A percentile compares a stretch with the other conserved stretches of the same genome.
Conservation (phyloP, 1,140 invertebrate species). For the Diachasma alloeum region DNA sequence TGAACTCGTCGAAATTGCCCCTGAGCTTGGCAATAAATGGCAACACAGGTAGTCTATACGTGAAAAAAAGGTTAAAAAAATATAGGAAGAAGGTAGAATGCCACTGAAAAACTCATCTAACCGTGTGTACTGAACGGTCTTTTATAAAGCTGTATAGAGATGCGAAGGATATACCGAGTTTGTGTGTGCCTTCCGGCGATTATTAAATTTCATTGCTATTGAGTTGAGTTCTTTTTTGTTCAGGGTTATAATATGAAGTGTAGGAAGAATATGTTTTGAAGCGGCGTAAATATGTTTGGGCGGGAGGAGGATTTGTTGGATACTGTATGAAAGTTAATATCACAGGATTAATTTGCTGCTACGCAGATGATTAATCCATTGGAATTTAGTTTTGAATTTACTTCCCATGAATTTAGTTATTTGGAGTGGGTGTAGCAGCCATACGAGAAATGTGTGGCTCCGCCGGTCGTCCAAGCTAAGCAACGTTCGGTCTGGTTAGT, state of each 20-base stretch:
- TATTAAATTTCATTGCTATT: background rate
- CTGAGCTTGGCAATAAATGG: slow-evolving; percentile 26
- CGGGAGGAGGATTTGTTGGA: too few species aligned
- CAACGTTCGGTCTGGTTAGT: too few species aligned
- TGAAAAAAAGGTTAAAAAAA: background rate
- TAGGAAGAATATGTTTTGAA: background rate
- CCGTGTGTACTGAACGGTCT: slow-evolving; percentile 22
- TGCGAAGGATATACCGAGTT: background rate
- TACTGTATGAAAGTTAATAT: too few species aligned
- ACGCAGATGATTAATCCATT: too few species aligned
- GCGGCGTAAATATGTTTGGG: background rate
- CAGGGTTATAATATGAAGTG: background rate
- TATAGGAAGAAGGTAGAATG: slow-evolving; percentile 14
- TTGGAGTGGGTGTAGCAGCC: too few species aligned
- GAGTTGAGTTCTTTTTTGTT: background rate
- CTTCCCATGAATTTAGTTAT: too few species aligned
- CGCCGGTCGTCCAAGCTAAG: too few species aligned
- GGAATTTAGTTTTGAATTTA: too few species aligned
- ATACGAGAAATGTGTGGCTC: too few species aligned
- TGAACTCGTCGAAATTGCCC: slow-evolving; percentile 26
- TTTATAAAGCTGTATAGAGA: background rate
- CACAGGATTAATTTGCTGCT: too few species aligned
- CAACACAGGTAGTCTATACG: slow-evolving; percentile 21
- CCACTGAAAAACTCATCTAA: slow-evolving; percentile 29
- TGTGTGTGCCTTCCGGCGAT: background rate